phyloP scores from a whole-genome alignment of 1,140 invertebrate species.

The Drosophila paulistorum region DNA sequence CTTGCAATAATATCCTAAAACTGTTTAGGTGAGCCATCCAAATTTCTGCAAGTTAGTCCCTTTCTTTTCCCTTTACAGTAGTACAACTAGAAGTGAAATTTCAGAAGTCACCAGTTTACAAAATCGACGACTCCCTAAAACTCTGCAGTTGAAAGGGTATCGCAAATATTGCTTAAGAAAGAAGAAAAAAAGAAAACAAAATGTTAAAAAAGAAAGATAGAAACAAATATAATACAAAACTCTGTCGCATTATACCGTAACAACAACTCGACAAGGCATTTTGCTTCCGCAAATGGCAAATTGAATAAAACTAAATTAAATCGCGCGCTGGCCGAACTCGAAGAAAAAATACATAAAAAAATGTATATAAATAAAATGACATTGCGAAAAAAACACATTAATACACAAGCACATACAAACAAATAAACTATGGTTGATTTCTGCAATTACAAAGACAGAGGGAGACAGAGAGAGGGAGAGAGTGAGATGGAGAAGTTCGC shows the following conservation, averaged over 20 bases:
- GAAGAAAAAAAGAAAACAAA: conserved; percentile 19
- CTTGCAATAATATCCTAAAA: too few relatives aligned
- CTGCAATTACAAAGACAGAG: conserved; percentile 26
- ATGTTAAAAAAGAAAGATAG: conserved; percentile 17
- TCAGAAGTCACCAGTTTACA: too few relatives aligned
- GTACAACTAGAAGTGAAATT: not conserved
- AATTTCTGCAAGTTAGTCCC: too few relatives aligned
- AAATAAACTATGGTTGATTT: conserved; percentile 24
- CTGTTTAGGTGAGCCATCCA: too few relatives aligned
- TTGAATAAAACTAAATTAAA: conserved; percentile 62
- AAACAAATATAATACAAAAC: conserved; percentile 20
- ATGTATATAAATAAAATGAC: conserved; percentile 62
- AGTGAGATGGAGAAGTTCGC: conserved; percentile 10
- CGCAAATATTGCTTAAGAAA: conserved; percentile 5
- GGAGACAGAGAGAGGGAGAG: not conserved
- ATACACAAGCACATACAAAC: conserved; percentile 23
- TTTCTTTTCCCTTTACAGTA: too few relatives aligned
- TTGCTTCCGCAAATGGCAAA: conserved; percentile 70
- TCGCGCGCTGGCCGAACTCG: conserved; percentile 19
- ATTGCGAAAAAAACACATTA: conserved; percentile 46
- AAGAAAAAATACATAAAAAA: conserved; percentile 29
- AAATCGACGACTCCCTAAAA: not conserved
- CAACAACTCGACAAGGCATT: conserved; percentile 39
- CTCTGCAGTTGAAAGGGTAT: not conserved
- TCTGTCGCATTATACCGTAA: conserved; percentile 64